phyloP scores from a whole-genome alignment of 1,140 invertebrate genomes.

The Ridgeia piscesae region DNA sequence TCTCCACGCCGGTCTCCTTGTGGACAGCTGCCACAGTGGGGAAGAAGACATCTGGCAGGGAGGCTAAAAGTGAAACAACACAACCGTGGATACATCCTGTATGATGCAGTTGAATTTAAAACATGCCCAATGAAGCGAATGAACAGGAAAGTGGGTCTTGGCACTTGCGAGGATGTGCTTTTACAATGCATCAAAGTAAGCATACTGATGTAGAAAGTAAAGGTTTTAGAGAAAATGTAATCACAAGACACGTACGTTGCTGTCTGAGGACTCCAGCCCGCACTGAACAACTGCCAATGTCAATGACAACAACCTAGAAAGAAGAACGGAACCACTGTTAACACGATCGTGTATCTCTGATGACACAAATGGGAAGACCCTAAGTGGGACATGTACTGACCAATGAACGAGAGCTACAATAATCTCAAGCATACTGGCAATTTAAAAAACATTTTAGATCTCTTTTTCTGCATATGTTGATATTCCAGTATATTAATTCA shows the following conservation, averaged over 20 bases:
- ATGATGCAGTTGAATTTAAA: not conserved
- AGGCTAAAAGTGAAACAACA: conserved; percentile 47
- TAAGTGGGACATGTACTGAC: too few relatives aligned
- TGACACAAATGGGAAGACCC: too few relatives aligned
- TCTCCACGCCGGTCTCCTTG: conserved; percentile 51
- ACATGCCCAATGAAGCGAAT: not conserved
- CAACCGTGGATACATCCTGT: not conserved
- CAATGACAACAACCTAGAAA: conserved; percentile 62
- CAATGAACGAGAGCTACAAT: too few relatives aligned
- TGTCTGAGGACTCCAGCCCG: conserved; percentile 65
- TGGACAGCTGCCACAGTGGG: conserved; percentile 63
- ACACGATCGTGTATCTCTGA: too few relatives aligned
- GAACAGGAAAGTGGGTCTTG: too few relatives aligned
- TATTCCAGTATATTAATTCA: too few relatives aligned
- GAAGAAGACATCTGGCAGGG: conserved; percentile 66
- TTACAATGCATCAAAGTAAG: too few relatives aligned
- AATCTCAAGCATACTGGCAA: too few relatives aligned
- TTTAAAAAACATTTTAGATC: too few relatives aligned
- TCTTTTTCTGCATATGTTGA: too few relatives aligned
- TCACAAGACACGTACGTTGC: conserved; percentile 53
- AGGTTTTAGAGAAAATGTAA: not conserved
- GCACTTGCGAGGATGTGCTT: too few relatives aligned
- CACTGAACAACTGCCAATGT: conserved; percentile 65
- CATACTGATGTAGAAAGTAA: not conserved
- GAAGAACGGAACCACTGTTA: not conserved